Conservation (phyloP, 2,113 vertebrate species). For the Brachypteracias leptosomus region DNA sequence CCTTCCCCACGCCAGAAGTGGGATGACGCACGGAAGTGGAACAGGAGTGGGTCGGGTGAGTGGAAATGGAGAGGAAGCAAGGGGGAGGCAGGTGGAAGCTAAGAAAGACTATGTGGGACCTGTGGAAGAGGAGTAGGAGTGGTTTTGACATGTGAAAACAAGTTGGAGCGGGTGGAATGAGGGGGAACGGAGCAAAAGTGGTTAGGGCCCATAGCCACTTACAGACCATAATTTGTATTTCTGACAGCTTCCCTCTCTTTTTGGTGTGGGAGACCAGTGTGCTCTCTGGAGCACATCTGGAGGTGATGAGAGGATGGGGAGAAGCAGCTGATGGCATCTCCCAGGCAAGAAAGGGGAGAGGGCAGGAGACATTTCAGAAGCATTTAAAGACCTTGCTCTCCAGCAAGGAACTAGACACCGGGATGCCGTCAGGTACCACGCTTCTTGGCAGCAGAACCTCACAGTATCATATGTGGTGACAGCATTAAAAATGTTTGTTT, state of each 20-base stretch:
- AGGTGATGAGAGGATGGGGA: neutral
- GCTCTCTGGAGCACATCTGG: neutral
- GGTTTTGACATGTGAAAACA: constrained; percentile 53
- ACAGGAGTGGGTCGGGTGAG: constrained; percentile 11
- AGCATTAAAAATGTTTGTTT: neutral
- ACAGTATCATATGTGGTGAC: neutral
- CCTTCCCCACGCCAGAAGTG: neutral
- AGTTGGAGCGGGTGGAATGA: neutral
- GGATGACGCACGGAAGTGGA: neutral
- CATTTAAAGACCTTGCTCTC: neutral
- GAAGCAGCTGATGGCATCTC: neutral
- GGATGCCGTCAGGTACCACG: neutral
- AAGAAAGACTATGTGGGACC: constrained; percentile 1
- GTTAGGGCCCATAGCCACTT: neutral
- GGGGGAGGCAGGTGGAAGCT: constrained; percentile 21
- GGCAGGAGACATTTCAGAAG: neutral
- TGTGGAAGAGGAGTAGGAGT: constrained; percentile 42
- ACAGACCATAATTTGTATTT: neutral
- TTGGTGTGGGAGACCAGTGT: neutral
- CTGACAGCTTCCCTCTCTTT: neutral
- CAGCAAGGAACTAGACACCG: neutral
- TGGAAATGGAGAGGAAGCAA: constrained; percentile 9
- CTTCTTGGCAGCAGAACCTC: neutral
- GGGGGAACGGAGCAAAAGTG: neutral
- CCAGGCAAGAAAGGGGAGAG: neutral